These are phyloP conservation scores for Pteruthius melanotis DNA, from an alignment of 2,113 vertebrate species.

Conservation along the genomic window DNA sequence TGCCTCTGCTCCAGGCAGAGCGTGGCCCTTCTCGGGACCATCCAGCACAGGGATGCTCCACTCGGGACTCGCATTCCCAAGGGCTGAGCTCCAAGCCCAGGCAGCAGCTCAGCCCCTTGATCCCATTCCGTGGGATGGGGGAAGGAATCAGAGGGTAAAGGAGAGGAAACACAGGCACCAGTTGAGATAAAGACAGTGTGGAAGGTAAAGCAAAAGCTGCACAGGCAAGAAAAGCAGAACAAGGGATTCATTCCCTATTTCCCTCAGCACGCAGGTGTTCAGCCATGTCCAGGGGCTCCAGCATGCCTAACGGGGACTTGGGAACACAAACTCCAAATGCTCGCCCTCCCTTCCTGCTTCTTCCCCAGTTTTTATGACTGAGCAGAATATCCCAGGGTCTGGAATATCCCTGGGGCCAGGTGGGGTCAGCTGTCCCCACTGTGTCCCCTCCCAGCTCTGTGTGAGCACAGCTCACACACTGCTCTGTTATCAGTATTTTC, in stretches of 20 bases:
- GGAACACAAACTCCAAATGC: not conserved
- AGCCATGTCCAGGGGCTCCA: not conserved
- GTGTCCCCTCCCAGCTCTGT: not conserved
- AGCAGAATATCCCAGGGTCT: not conserved
- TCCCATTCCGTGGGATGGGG: not conserved
- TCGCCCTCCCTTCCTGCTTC: not conserved
- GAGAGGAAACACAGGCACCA: fast-evolving
- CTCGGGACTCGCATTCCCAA: not conserved
- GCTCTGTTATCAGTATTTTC: not conserved
- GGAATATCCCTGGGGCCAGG: not conserved
- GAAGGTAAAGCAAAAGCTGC: not conserved
- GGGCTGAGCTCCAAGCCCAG: not conserved
- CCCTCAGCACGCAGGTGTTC: not conserved
- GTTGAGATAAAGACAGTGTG: not conserved
- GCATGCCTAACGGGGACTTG: fast-evolving
- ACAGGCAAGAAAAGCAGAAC: not conserved
- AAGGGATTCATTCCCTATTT: not conserved
- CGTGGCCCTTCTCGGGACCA: not conserved
- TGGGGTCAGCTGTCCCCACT: not conserved
- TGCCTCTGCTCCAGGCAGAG: not conserved
- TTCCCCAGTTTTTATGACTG: not conserved
- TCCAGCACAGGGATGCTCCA: not conserved
- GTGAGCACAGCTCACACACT: not conserved
- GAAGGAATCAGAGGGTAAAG: not conserved
- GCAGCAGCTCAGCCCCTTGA: not conserved